phyloP scores from a whole-genome alignment of 2,888 invertebrate genomes.

The Barypeithes pellucidus region DNA sequence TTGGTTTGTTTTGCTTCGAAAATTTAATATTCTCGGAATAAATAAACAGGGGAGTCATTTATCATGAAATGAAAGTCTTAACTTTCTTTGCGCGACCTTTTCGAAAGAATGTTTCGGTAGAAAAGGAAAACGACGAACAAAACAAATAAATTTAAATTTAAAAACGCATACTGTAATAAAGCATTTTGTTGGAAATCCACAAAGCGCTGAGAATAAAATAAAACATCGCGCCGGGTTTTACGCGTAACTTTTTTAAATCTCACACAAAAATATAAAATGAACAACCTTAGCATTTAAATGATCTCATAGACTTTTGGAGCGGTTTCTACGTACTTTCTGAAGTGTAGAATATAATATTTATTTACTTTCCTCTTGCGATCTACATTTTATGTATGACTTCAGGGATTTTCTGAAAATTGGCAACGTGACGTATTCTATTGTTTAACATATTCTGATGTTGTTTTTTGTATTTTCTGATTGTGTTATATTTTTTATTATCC shows the following conservation, averaged over 20 bases:
- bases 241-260: constrained; percentile 32
- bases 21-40: constrained; percentile 26
- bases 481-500: too few species aligned
- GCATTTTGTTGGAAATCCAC: constrained; percentile 29
- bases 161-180: constrained; percentile 30
- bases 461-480: constrained; percentile 19
- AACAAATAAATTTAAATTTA: constrained; percentile 32
- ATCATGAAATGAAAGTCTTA: constrained; percentile 29
- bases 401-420: constrained; percentile 26
- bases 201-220: constrained; percentile 31
- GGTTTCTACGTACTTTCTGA: constrained; percentile 24
- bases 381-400: constrained; percentile 39
- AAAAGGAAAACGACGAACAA: constrained; percentile 19
- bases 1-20: constrained; percentile 17
- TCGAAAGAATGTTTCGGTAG: constrained; percentile 17
- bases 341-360: constrained; percentile 37
- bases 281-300: constrained; percentile 39
- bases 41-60: constrained; percentile 26
- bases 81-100: constrained; percentile 26
- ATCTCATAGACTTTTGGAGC: constrained; percentile 36
- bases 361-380: constrained; percentile 40
- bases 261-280: constrained; percentile 33
- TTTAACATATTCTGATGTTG: constrained; percentile 26
- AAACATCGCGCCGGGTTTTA: constrained; percentile 26
- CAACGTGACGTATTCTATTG: constrained; percentile 28